Percentiles rank a stretch among this genome's conserved stretches.
These are phyloP conservation scores for Daphoenositta chrysoptera DNA, from an alignment of 2,113 vertebrate species.

Conservation along the genomic window DNA sequence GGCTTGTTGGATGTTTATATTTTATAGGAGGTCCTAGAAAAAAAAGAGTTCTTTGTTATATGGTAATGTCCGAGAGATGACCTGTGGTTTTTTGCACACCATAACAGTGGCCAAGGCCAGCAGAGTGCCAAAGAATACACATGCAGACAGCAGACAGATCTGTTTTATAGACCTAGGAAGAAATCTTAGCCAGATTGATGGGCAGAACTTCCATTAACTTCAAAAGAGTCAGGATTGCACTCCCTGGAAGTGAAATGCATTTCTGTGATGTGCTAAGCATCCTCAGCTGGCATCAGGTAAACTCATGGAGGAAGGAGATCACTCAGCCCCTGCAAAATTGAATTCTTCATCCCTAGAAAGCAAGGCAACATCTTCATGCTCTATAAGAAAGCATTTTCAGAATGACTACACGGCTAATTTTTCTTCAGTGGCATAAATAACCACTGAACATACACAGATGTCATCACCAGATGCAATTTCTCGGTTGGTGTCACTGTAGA, in stretches of 20 bases:
- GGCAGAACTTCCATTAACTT: background rate
- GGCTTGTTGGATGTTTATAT: background rate
- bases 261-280: background rate
- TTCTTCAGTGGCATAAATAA: background rate
- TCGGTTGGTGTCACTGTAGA: background rate
- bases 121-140: background rate
- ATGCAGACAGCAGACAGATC: background rate
- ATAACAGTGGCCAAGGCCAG: background rate
- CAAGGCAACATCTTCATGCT: background rate
- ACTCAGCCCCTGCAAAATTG: background rate
- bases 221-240: background rate
- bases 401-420: background rate
- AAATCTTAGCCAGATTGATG: background rate
- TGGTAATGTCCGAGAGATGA: background rate
- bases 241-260: background rate
- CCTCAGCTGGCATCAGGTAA: background rate
- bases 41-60: background rate
- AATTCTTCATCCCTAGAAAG: background rate
- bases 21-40: background rate
- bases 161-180: background rate
- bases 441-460: background rate
- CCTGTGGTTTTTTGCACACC: background rate
- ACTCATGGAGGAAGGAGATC: background rate
- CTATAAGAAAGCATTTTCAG: background rate
- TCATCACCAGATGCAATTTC: constrained; percentile 18